Percentiles rank a stretch among this genome's conserved stretches.
These are phyloP conservation scores for Drosophila mercatorum DNA, from an alignment of 2,888 invertebrate genomes.

Conservation along the genomic window DNA sequence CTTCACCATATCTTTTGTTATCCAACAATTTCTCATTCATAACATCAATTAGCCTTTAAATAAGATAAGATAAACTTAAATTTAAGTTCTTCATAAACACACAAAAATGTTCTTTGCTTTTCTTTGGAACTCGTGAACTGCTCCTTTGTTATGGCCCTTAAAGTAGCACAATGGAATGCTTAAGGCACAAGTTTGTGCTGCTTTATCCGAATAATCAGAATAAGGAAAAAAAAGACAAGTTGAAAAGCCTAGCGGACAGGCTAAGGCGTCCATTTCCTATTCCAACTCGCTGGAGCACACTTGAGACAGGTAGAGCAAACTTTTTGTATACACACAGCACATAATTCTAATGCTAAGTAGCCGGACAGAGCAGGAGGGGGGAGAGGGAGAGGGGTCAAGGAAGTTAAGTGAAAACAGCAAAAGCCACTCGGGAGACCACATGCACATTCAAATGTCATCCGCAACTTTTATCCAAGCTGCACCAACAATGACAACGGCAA, in stretches of 20 bases:
- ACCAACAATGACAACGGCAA: conserved; percentile 62
- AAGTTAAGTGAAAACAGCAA: conserved; percentile 37
- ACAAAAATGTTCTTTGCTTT: conserved; percentile 17
- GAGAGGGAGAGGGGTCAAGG: not conserved
- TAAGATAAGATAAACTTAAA: not conserved
- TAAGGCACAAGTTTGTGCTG: conserved; percentile 22
- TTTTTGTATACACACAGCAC: conserved; percentile 43
- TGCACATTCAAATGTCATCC: conserved; percentile 23
- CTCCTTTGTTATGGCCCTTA: conserved; percentile 25
- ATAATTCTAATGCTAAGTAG: conserved; percentile 61
- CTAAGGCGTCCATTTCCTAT: conserved; percentile 2
- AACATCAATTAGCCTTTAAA: not conserved
- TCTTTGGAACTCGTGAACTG: conserved; percentile 19
- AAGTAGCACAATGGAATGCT: conserved; percentile 22
- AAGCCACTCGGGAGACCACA: conserved; percentile 39
- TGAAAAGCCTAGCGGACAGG: conserved; percentile 42
- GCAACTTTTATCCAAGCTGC: conserved; percentile 40
- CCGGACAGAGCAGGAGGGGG: conserved; percentile 14
- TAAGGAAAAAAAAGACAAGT: conserved; percentile 3
- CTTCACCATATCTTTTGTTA: not conserved
- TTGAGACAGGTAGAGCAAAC: conserved; percentile 45
- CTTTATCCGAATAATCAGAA: conserved; percentile 6
- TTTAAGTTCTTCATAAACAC: conserved; percentile 15
- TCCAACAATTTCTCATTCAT: not conserved
- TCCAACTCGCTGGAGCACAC: conserved; percentile 34